These are phyloP conservation scores for Taeniopygia guttata DNA, from an alignment of 2,797 vertebrate species.

Conservation along the genomic window DNA sequence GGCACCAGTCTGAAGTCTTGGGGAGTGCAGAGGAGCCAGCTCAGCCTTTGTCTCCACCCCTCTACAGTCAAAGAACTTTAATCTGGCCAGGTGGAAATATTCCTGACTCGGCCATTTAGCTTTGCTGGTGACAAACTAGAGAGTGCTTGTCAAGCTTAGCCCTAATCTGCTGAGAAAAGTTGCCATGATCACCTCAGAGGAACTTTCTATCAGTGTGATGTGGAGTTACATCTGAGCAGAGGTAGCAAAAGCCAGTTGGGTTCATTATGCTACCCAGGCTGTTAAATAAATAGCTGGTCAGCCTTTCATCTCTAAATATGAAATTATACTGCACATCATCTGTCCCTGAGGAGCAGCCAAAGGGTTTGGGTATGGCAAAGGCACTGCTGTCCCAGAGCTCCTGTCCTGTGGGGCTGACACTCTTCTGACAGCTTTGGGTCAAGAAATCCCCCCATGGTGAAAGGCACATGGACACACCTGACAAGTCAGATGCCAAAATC, in stretches of 20 bases:
- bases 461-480: background rate
- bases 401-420: background rate
- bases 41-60: background rate
- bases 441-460: accelerated
- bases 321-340: background rate
- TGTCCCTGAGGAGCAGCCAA: background rate
- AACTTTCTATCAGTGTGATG: background rate
- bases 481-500: background rate
- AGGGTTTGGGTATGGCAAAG: background rate
- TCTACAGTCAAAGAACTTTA: background rate
- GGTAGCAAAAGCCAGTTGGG: background rate
- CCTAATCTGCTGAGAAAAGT: background rate
- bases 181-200: background rate
- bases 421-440: background rate
- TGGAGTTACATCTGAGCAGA: background rate
- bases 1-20: background rate
- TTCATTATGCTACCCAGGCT: background rate
- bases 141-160: background rate
- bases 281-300: background rate
- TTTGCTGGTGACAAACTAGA: background rate
- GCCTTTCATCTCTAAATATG: background rate
- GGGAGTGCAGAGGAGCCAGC: background rate
- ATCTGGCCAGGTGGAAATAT: background rate
- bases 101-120: background rate
- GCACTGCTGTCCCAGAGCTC: background rate